These are phyloP conservation scores for Ailuropoda melanoleuca DNA, from an alignment of 2,113 vertebrate species.

Conservation along the genomic window DNA sequence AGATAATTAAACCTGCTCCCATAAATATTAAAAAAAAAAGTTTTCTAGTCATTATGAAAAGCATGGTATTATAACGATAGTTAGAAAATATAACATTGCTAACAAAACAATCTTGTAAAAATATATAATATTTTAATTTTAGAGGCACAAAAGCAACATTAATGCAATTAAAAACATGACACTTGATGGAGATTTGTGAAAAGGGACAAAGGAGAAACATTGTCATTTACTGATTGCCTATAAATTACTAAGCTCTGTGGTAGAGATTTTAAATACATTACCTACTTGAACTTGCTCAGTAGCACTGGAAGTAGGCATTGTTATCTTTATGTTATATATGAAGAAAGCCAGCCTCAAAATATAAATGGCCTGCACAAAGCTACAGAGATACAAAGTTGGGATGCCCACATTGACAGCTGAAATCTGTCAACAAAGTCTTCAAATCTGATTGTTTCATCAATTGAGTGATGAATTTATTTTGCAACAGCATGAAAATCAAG, in stretches of 20 bases:
- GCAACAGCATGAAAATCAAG: background rate
- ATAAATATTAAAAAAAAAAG: background rate
- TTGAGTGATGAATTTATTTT: background rate
- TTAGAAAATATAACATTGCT: background rate
- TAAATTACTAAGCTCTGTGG: background rate
- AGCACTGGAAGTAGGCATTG: background rate
- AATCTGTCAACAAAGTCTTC: background rate
- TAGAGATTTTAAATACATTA: background rate
- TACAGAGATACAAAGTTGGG: background rate
- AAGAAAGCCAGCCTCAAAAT: background rate
- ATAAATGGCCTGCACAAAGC: background rate
- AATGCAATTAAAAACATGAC: background rate
- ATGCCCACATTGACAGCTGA: background rate
- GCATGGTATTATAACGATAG: background rate
- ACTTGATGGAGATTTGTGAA: background rate
- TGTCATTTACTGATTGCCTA: background rate
- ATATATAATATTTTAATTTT: background rate
- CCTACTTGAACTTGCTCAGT: background rate
- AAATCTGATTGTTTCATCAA: background rate
- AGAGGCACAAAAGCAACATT: background rate
- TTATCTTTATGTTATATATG: background rate
- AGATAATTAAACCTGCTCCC: background rate
- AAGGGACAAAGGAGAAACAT: background rate
- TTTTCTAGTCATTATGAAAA: background rate
- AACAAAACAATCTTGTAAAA: background rate